These are phyloP conservation scores for Cryptoblepharus egeriae DNA, from an alignment of 2,797 vertebrate species.

Conservation along the genomic window DNA sequence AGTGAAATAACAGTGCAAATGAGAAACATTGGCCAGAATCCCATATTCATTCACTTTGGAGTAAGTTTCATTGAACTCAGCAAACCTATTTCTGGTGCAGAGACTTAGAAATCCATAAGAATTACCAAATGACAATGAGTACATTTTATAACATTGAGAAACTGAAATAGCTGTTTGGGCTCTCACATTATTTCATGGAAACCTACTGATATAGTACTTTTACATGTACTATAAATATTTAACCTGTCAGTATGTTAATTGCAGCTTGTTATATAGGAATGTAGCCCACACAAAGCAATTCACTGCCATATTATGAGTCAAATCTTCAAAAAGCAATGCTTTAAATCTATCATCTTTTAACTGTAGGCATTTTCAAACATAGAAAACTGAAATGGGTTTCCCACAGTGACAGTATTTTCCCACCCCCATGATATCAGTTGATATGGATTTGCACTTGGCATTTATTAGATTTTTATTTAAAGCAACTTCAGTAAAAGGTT, in stretches of 20 bases:
- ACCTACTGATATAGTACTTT: background rate
- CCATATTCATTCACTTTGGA: background rate
- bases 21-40: no score
- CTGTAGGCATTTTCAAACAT: slow-evolving; percentile 6
- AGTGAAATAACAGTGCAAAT: background rate
- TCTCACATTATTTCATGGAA: background rate
- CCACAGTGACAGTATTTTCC: slow-evolving; percentile 7
- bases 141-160: slow-evolving; percentile 6
- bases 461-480: background rate
- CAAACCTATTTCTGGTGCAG: background rate
- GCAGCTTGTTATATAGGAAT: slow-evolving; percentile 30
- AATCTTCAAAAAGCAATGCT: slow-evolving; percentile 7
- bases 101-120: slow-evolving; percentile 4
- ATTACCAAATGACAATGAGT: background rate
- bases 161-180: background rate
- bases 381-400: background rate
- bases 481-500: slow-evolving; percentile 11
- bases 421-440: background rate
- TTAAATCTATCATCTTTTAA: slow-evolving; percentile 27
- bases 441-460: background rate
- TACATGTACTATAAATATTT: slow-evolving; percentile 23
- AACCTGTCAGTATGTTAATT: slow-evolving; percentile 47
- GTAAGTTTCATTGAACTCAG: no score
- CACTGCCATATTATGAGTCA: slow-evolving; percentile 31
- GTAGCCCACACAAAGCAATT: slow-evolving; percentile 17